These are phyloP conservation scores for Temnothorax curvispinosus DNA, from an alignment of 1,140 invertebrate species.

Conservation along the genomic window DNA sequence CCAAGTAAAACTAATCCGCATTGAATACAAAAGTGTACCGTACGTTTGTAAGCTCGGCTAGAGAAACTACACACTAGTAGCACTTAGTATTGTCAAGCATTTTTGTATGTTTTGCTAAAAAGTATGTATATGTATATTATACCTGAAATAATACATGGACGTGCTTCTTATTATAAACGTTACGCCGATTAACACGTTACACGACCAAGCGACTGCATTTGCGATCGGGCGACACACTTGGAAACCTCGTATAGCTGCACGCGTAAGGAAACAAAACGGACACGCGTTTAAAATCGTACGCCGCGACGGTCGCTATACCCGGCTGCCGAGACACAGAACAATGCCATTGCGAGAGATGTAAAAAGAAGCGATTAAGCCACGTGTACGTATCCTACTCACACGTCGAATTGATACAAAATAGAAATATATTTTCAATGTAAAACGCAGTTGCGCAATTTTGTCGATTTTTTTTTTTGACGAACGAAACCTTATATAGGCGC, in stretches of 20 bases:
- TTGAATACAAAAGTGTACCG: conserved; percentile 3
- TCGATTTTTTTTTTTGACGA: not conserved
- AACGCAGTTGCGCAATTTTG: conserved; percentile 9
- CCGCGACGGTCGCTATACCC: not conserved
- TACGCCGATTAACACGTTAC: conserved; percentile 22
- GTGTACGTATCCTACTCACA: conserved; percentile 59
- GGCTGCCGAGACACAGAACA: conserved; percentile 14
- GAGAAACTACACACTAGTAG: conserved; percentile 11
- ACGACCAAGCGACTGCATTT: conserved; percentile 29
- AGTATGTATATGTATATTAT: conserved; percentile 41
- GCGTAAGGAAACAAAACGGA: not conserved
- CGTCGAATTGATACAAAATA: conserved; percentile 59
- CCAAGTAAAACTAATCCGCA: not conserved
- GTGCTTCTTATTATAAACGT: conserved; percentile 59
- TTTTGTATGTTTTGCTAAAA: conserved; percentile 66
- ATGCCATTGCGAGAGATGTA: conserved; percentile 34
- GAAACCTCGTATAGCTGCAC: conserved; percentile 22
- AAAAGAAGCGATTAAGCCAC: conserved; percentile 53
- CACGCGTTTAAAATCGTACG: not conserved
- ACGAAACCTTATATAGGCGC: not conserved
- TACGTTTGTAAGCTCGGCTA: conserved; percentile 42
- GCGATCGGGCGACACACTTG: not conserved
- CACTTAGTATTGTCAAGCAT: conserved; percentile 36
- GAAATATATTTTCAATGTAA: conserved; percentile 75
- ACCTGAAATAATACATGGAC: conserved; percentile 24